Base-by-base conservation (phyloP, 2,888 invertebrate genomes). In the Pseudanteris insignis region DNA sequence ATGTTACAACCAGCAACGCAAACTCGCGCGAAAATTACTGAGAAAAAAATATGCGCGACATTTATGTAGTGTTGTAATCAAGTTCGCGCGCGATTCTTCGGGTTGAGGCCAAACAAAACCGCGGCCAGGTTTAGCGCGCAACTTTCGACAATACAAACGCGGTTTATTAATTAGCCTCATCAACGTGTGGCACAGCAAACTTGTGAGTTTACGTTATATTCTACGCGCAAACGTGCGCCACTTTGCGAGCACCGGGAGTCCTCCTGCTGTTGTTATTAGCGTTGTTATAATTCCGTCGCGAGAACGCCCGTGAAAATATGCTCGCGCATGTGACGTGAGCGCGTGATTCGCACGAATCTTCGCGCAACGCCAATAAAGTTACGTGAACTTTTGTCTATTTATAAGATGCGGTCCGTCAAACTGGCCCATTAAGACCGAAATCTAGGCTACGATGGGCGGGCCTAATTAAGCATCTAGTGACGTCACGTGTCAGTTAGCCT, bases 331-430 rank as follows among this genome's bases (percentile, higher is more conserved):
- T n/a, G n/a, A n/a, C n/a, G n/a, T n/a, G n/a, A n/a, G n/a, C n/a
- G n/a, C n/a, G n/a, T n/a, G n/a, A n/a, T n/a, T n/a, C n/a, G n/a
- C n/a, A n/a, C n/a, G n/a, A n/a, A n/a, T n/a, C n/a, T n/a, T n/a
- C n/a, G n/a, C n/a, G n/a, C n/a, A n/a, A n/a, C n/a, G n/a, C n/a
- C n/a, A n/a, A n/a, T n/a, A n/a, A n/a, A n/a, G n/a, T n/a, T n/a
- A n/a, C n/a, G n/a, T n/a, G n/a, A n/a, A n/a, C n/a, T n/a, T 18
- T 30, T 33, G 44, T 50, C 58, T 58, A 58, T 58, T 58, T 58
- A 51, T 58, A 50, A 34, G 33, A 58, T 50, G 44, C 34, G 32
- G 58, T 58, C 33, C 58, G 44, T 58, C 58, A 58, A 50, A 48
- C 57, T 30, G 13, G 14, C 28, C 44, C 38, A 33, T 50, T 44